Percentiles rank a stretch among this genome's conserved stretches.
These are phyloP conservation scores for Telmatherina bonti DNA, from an alignment of 2,797 vertebrate species.

Conservation along the genomic window DNA sequence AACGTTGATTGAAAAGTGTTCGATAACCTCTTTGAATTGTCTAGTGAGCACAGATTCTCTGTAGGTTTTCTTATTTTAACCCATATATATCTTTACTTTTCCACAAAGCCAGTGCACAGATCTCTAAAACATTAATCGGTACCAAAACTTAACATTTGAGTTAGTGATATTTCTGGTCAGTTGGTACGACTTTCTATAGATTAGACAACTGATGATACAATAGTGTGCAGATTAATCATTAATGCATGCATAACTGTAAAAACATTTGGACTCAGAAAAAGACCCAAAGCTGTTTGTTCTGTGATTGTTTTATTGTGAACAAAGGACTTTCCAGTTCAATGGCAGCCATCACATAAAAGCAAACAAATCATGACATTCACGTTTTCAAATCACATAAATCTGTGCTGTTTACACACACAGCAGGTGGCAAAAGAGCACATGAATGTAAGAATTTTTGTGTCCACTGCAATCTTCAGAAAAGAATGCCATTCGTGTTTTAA, in stretches of 20 bases:
- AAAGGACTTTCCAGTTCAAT: conserved; percentile 20
- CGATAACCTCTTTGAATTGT: too few relatives aligned
- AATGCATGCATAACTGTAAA: neutral
- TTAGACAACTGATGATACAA: neutral
- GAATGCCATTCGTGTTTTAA: conserved; percentile 33
- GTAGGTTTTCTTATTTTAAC: too few relatives aligned
- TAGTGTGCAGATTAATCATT: neutral
- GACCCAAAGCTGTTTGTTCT: neutral
- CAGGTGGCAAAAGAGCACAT: conserved; percentile 31
- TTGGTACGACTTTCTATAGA: neutral
- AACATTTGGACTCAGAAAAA: neutral
- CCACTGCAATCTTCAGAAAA: conserved; percentile 15
- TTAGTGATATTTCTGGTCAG: neutral
- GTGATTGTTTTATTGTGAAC: conserved; percentile 67
- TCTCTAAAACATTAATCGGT: too few relatives aligned
- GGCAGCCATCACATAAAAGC: conserved; percentile 34
- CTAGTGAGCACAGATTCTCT: too few relatives aligned
- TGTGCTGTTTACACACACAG: conserved; percentile 20
- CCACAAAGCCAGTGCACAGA: too few relatives aligned
- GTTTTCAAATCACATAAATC: conserved; percentile 41
- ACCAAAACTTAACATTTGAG: neutral
- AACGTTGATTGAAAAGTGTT: too few relatives aligned
- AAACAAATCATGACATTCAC: conserved; percentile 59
- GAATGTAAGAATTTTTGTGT: conserved; percentile 23
- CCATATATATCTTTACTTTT: too few relatives aligned